Evolutionary conservation across 2,113 vertebrate genomes (phyloP), one percentile per base, ranked within the genome.

Genomic region (Toxotes chatareus): DNA sequence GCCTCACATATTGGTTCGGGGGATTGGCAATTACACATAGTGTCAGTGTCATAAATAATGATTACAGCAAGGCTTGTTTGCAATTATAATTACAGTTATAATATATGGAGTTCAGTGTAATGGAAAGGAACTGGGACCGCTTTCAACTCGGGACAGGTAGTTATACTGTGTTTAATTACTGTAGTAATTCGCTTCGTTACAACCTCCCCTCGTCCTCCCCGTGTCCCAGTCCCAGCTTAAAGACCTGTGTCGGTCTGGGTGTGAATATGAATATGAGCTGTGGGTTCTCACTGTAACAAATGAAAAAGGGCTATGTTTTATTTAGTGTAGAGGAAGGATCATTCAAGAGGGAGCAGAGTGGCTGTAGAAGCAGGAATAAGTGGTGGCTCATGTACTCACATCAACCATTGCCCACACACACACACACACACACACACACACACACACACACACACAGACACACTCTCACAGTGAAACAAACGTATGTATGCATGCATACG

Each of bases 121-220:
- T 72, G 86, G 83, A 93, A 93, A 93, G 87, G 74, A 86, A 85
- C 79, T 83, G 56, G 61, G 82, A 67, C 90, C 53, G 69, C 61
- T 69, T 83, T 91, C 81, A 90, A 67, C 76, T 63, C 53, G 68
- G 84, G 89, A 93, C 81, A 84, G 79, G 82, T 90, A 86, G 84
- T 92, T 90, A 80, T 79, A 85, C 79, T 65, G 76, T 83, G 86
- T 94, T 92, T 94, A 94, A 94, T 94, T 91, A 92, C 88, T 88
- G 85, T 91, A 61, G 86, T 90, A 86, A 91, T 90, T 88, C 31
- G 80, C 79, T 76, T 68, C 42, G 42, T 76, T 79, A 75, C 78
- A 85, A 59, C 75, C 79, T 74, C 82, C 71, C 55, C 36, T 71
- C 57, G 27, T 76, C 62, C 61, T 76, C 73, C 73, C 75, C 2